Conservation (phyloP, 2,797 vertebrate genomes). For the Coregonus suidteri region DNA sequence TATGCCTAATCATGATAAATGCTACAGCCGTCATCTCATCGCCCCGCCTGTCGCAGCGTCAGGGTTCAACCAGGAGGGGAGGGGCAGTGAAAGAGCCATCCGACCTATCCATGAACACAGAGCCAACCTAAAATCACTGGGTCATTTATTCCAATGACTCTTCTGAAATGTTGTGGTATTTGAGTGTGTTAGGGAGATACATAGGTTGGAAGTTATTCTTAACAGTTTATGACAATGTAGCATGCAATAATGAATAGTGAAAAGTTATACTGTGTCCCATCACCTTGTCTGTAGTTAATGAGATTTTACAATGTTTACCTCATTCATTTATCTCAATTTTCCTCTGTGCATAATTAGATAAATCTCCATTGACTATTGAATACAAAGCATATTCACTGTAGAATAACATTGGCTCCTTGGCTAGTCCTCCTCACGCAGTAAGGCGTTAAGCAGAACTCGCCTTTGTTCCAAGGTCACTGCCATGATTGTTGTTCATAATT, state of each 20-base stretch:
- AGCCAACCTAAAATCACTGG: neutral
- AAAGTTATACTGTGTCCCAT: neutral
- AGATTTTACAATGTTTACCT: neutral
- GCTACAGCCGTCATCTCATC: conserved; percentile 45
- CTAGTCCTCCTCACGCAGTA: neutral
- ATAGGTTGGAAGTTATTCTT: neutral
- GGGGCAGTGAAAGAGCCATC: conserved; percentile 1
- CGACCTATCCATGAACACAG: neutral
- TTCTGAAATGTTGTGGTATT: neutral
- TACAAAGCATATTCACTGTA: neutral
- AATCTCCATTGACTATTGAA: neutral
- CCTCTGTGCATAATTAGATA: neutral
- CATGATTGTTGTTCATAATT: neutral
- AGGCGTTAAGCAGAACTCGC: neutral
- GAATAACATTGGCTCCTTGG: neutral
- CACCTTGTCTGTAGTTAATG: neutral
- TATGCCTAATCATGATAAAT: conserved; percentile 61
- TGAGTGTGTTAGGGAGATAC: neutral
- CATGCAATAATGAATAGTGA: neutral
- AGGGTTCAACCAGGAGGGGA: conserved; percentile 31
- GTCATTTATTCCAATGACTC: neutral
- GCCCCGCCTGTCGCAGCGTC: conserved; percentile 19
- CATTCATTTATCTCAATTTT: neutral
- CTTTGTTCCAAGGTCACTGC: conserved; percentile 1
- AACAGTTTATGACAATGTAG: neutral